Evolutionary conservation across 2,113 vertebrate genomes (phyloP).

Genomic region (Ciconia maguari): DNA sequence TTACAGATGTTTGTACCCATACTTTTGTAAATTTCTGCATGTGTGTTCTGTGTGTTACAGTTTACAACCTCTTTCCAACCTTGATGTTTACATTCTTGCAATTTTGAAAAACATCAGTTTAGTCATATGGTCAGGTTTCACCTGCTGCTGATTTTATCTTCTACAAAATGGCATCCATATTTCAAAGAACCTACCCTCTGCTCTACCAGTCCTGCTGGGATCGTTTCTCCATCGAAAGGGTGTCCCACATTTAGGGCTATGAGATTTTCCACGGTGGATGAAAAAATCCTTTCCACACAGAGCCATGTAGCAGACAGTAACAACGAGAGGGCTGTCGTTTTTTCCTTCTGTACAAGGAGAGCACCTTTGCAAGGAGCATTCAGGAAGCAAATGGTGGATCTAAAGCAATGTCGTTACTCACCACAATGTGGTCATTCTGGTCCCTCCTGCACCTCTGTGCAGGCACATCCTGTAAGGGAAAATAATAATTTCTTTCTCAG

Average conservation of each 20-base stretch:
- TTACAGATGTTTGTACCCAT: background rate
- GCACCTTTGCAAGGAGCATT: background rate
- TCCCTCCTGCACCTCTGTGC: background rate
- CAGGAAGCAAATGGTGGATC: fast-evolving
- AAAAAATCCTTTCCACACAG: background rate
- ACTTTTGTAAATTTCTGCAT: background rate
- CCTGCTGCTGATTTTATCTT: background rate
- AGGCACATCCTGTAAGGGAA: background rate
- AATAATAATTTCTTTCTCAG: background rate
- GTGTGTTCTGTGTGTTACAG: background rate
- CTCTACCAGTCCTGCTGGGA: background rate
- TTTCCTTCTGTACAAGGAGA: background rate
- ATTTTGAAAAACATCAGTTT: background rate
- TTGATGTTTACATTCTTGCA: background rate
- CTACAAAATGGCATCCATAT: background rate
- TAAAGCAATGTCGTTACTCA: background rate
- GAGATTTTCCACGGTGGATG: background rate
- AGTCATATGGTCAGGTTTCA: background rate
- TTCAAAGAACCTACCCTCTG: background rate
- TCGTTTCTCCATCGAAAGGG: background rate
- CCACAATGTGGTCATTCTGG: background rate
- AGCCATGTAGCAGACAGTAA: background rate
- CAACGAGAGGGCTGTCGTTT: fast-evolving
- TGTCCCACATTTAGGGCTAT: background rate
- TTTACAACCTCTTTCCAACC: background rate